Evolutionary conservation across 2,113 vertebrate species (phyloP), one percentile per base, ranked within the genome.

Genomic region (Rhinolophus ferrumequinum): DNA sequence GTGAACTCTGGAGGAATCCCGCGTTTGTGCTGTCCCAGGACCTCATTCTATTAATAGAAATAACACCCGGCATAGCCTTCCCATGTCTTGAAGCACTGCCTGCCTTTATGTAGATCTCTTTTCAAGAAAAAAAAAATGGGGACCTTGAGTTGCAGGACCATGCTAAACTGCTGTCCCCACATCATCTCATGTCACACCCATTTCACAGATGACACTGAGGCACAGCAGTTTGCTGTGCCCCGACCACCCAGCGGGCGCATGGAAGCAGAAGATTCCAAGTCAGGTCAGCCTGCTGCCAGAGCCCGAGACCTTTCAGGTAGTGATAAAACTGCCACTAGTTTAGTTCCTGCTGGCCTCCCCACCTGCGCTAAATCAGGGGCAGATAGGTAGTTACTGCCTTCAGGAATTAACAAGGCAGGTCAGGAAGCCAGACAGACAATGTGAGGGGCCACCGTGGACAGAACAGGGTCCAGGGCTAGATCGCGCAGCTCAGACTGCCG

Each of bases 131-230:
- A 47, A 28, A 10, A 44, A 19, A 33, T 0, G 1, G 4, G 56
- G 0, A 9, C 14, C 41, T 18, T 1, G 11, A 38, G 73, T 6
- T 7, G 7, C 58, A 9, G 91, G 52, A 0, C 24, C 0, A 4
- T 13, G 12, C 14, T n/a, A 0, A 16, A 12, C 44, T 60, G 54
- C 58, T 64, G n/a, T 6, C 9, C 22, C 9, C 0, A 3, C 3
- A 16, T 11, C 3, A 22, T 5, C 19, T 16, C 3, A 0, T 3
- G 33, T 2, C 3, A 2, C 5, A 30, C 3, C 58, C 8, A 6
- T 33, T 28, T 73, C 28, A 24, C 56, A 3, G 21, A 30, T 19
- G 21, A 90, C 82, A 7, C 60, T 6, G 24, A 28, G 64, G 21
- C 52, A 33, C 10, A 18, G 60, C 11, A 1, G 41, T 30, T 0